Percentiles rank a stretch among this genome's conserved stretches.
phyloP scores from a whole-genome alignment of 1,140 invertebrate species.

The Lepidotrigona ventralis region DNA sequence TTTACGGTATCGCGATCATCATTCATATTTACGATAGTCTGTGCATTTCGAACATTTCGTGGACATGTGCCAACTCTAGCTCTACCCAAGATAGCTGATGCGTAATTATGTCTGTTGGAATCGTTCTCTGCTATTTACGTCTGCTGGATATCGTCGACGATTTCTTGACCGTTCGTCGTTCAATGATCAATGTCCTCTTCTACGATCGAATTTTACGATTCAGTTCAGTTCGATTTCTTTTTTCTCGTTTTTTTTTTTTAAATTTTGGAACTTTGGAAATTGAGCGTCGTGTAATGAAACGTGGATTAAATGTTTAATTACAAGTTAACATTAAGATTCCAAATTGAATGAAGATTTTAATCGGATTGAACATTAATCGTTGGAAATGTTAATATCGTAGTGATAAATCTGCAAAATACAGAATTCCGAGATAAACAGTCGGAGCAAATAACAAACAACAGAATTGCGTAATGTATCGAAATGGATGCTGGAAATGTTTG shows the following conservation, averaged over 20 bases:
- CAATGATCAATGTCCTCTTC: background rate
- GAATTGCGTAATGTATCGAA: background rate
- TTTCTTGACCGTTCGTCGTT: background rate
- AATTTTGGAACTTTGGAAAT: too few relatives aligned
- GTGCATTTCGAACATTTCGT: constrained; percentile 8
- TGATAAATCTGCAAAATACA: too few relatives aligned
- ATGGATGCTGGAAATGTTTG: background rate
- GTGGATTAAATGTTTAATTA: background rate
- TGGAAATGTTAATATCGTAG: background rate
- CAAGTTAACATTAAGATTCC: too few relatives aligned
- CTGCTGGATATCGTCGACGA: background rate
- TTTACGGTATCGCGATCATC: constrained; percentile 27
- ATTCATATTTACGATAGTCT: constrained; percentile 21
- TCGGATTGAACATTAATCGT: background rate
- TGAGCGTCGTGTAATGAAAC: background rate
- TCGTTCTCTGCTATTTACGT: background rate
- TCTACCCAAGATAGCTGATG: constrained; percentile 30
- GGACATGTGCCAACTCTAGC: constrained; percentile 35
- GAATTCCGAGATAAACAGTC: background rate
- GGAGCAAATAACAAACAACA: background rate
- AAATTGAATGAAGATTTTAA: background rate
- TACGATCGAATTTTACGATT: background rate
- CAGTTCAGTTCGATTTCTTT: too few relatives aligned
- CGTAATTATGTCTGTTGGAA: background rate
- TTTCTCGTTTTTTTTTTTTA: too few relatives aligned